These are phyloP conservation scores for Plodia interpunctella DNA, from an alignment of 1,140 invertebrate genomes.

Conservation along the genomic window DNA sequence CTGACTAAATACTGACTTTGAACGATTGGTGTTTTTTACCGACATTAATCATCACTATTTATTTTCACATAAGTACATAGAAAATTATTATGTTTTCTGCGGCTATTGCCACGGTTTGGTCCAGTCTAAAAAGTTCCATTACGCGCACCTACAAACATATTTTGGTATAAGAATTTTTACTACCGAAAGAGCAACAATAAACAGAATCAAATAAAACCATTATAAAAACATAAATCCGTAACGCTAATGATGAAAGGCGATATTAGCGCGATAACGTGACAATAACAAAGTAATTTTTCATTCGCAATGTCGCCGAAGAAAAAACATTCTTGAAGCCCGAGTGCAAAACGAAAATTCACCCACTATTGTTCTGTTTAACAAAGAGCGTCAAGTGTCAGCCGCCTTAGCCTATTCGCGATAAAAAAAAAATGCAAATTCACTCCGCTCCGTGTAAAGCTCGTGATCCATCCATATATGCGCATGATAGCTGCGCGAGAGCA, in stretches of 20 bases:
- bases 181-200: too few species aligned
- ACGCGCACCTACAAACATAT: too few species aligned
- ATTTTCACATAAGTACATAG: too few species aligned
- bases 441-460: constrained; percentile 19
- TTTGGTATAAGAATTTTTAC: too few species aligned
- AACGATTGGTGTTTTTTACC: too few species aligned
- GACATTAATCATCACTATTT: too few species aligned
- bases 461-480: not conserved
- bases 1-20: too few species aligned
- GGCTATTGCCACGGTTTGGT: too few species aligned
- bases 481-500: too few species aligned
- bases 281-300: constrained; percentile 43
- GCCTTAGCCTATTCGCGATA: constrained; percentile 37
- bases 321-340: constrained; percentile 26
- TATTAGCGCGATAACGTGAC: constrained; percentile 9
- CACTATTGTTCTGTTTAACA: constrained; percentile 30
- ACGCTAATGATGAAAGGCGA: constrained; percentile 22
- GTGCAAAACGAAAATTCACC: constrained; percentile 33
- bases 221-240: not conserved
- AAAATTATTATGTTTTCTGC: too few species aligned
- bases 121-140: too few species aligned
- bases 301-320: constrained; percentile 24
- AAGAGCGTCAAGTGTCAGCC: constrained; percentile 30
- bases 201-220: too few species aligned
- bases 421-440: constrained; percentile 75